Evolutionary conservation across 2,113 vertebrate genomes (phyloP).

Genomic region (Greenwoodochromis staneri): DNA sequence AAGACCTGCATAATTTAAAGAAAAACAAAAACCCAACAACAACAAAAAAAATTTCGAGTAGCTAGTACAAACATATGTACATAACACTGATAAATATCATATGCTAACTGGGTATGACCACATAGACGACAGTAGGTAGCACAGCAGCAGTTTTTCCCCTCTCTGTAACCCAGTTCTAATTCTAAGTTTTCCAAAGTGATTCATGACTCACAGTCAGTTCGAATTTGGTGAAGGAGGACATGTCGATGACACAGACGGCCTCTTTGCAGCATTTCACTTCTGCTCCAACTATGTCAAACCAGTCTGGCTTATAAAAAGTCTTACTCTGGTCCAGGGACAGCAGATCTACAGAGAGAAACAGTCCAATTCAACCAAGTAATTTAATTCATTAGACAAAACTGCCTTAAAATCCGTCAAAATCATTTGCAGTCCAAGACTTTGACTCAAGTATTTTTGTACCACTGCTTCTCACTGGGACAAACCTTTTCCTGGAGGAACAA

Average conservation of each 20-base stretch:
- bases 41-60: rapidly evolving
- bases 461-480: not conserved
- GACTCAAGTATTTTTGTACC: not conserved
- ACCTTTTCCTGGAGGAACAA: constrained; percentile 91
- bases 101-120: not conserved
- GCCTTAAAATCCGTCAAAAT: not conserved
- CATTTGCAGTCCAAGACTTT: not conserved
- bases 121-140: not conserved
- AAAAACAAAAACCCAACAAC: rapidly evolving
- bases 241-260: constrained; percentile 94
- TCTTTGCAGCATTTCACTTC: constrained; percentile 99
- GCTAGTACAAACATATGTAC: not conserved
- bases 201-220: constrained; percentile 88
- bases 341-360: constrained; percentile 72
- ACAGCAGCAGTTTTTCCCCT: not conserved
- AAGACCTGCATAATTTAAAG: not conserved
- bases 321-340: constrained; percentile 93
- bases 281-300: constrained; percentile 95
- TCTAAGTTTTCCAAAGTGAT: not conserved
- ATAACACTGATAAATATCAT: not conserved
- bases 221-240: constrained; percentile 99
- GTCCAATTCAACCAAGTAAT: not conserved
- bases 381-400: not conserved
- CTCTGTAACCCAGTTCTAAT: rapidly evolving
- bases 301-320: constrained; percentile 98